phyloP scores from a whole-genome alignment of 2,888 invertebrate species.

The Meteorus cinctellus region DNA sequence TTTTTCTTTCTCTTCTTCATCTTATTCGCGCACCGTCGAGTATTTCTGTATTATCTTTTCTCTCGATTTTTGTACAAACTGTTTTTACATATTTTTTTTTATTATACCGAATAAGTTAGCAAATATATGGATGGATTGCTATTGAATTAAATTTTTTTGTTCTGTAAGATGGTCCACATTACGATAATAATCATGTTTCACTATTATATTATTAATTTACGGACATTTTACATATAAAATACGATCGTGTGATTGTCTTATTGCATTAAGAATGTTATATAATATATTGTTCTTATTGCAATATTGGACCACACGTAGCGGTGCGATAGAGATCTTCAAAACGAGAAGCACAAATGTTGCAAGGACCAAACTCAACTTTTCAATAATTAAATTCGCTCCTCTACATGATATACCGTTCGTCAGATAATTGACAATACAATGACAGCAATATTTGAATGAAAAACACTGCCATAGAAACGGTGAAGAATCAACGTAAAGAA shows the following conservation, averaged over 20 bases:
- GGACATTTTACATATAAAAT: constrained; percentile 43
- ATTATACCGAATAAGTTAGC: constrained; percentile 61
- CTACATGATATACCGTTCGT: background rate
- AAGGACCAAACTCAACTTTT: constrained; percentile 1
- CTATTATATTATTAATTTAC: constrained; percentile 57
- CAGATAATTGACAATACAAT: constrained; percentile 12
- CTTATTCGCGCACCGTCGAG: constrained; percentile 60
- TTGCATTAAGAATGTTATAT: constrained; percentile 58
- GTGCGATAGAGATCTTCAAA: constrained; percentile 58
- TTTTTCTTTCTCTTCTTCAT: constrained; percentile 17
- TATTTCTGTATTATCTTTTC: constrained; percentile 67
- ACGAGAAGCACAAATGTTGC: background rate
- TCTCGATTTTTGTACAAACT: constrained; percentile 72
- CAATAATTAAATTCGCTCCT: background rate
- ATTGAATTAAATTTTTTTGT: constrained; percentile 52
- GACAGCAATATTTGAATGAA: constrained; percentile 13
- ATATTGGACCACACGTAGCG: constrained; percentile 59
- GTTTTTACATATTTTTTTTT: constrained; percentile 67
- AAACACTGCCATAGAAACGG: background rate
- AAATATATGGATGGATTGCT: constrained; percentile 51
- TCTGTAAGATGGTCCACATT: constrained; percentile 60
- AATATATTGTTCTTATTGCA: constrained; percentile 54
- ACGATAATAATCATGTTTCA: constrained; percentile 63
- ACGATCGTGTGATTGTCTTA: constrained; percentile 56
- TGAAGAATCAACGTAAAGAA: background rate